Percentiles rank a stretch among this genome's conserved stretches.
These are phyloP conservation scores for Nowickia ferox DNA, from an alignment of 2,888 invertebrate genomes.

Conservation along the genomic window DNA sequence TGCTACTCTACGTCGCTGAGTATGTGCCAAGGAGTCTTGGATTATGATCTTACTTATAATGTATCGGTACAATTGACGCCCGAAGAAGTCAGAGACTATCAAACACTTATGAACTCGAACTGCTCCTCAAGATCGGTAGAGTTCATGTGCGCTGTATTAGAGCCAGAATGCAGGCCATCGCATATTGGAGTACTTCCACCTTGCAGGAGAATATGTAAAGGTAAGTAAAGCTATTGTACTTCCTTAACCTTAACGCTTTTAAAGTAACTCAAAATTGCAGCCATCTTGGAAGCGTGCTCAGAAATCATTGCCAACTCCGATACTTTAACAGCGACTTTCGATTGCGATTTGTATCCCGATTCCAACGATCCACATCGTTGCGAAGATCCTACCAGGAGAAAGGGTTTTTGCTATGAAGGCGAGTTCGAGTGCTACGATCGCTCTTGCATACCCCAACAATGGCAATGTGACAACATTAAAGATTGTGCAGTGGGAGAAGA, in stretches of 20 bases:
- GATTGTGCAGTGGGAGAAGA: conserved; percentile 84
- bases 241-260: too few species aligned
- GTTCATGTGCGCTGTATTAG: conserved; percentile 86
- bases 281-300: conserved; percentile 86
- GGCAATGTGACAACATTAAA: conserved; percentile 84
- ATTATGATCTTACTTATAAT: conserved; percentile 86
- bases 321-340: conserved; percentile 84
- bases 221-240: conserved; percentile 79
- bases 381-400: conserved; percentile 84
- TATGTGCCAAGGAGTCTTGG: conserved; percentile 87
- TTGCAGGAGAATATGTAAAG: conserved; percentile 87
- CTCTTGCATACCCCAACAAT: conserved; percentile 86
- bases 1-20: conserved; percentile 81
- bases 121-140: conserved; percentile 86
- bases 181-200: conserved; percentile 86
- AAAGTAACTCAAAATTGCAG: conserved; percentile 79
- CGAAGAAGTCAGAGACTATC: conserved; percentile 84
- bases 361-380: conserved; percentile 84
- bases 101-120: conserved; percentile 86
- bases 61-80: conserved; percentile 75
- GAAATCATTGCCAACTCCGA: conserved; percentile 85
- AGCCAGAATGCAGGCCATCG: conserved; percentile 87
- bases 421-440: conserved; percentile 86
- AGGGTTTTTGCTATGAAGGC: conserved; percentile 84
- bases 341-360: conserved; percentile 86